Evolutionary conservation across 1,140 invertebrate species (phyloP).

Genomic region (Steinernema feltiae): DNA sequence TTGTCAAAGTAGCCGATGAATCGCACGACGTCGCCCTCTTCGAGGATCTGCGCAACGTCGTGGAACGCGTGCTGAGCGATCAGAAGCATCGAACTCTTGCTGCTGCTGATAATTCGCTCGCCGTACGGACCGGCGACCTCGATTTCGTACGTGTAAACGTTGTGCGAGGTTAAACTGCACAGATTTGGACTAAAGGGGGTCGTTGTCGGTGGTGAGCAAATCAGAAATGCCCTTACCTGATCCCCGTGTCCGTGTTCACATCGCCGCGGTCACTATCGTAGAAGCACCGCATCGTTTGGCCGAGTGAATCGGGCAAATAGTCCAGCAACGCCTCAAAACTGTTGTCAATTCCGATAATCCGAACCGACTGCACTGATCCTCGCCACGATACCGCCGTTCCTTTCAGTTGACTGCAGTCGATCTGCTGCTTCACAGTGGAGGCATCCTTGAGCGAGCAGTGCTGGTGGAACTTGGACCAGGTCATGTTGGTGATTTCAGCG

Average conservation of each 20-base stretch:
- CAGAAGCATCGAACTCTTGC: slow-evolving; percentile 50
- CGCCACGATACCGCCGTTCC: slow-evolving; percentile 50
- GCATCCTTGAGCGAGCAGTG: slow-evolving; percentile 33
- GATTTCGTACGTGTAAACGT: slow-evolving; percentile 51
- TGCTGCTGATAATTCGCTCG: slow-evolving; percentile 41
- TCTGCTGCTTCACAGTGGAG: slow-evolving; percentile 41
- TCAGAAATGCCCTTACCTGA: slow-evolving; percentile 28
- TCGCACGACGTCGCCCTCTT: slow-evolving; percentile 51
- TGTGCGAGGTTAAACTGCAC: slow-evolving; percentile 47
- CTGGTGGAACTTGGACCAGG: slow-evolving; percentile 47
- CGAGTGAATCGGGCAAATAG: slow-evolving; percentile 46
- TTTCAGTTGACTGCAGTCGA: slow-evolving; percentile 47
- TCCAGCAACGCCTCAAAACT: slow-evolving; percentile 49
- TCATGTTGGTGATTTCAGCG: slow-evolving; percentile 48
- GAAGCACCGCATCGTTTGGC: slow-evolving; percentile 45
- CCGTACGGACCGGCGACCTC: slow-evolving; percentile 50
- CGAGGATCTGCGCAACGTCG: slow-evolving; percentile 43
- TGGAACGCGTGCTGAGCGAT: slow-evolving; percentile 39
- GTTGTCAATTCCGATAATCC: slow-evolving; percentile 47
- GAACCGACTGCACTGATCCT: slow-evolving; percentile 46
- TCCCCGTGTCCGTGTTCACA: neutral
- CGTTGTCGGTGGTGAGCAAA: neutral
- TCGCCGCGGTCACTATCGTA: slow-evolving; percentile 46
- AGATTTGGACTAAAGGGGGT: slow-evolving; percentile 37
- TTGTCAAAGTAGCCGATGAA: slow-evolving; percentile 51